phyloP scores from a whole-genome alignment of 2,113 vertebrate genomes.

The Plecturocebus donacophilus region DNA sequence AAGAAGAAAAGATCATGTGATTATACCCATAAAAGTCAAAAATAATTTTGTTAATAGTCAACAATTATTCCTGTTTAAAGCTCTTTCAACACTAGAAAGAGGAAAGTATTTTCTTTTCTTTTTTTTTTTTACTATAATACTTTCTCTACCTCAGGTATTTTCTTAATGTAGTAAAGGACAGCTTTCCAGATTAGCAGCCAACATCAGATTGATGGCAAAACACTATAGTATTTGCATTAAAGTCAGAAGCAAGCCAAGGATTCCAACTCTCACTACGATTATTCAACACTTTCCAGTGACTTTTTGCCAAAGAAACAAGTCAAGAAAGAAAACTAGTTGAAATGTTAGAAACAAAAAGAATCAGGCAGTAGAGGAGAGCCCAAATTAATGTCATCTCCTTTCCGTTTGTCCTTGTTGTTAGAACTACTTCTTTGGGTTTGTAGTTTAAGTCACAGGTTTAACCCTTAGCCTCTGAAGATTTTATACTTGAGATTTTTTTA shows the following conservation, averaged over 20 bases:
- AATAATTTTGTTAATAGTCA: constrained; percentile 36
- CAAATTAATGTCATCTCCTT: background rate
- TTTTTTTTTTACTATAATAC: no score
- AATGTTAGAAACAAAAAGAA: background rate
- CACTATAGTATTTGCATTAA: background rate
- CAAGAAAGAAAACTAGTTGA: background rate
- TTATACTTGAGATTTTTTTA: background rate
- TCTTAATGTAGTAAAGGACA: background rate
- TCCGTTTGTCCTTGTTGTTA: background rate
- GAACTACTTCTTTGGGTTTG: background rate
- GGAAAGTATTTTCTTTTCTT: background rate
- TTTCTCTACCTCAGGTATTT: background rate
- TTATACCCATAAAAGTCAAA: background rate
- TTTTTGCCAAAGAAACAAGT: constrained; percentile 24
- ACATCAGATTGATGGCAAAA: constrained; percentile 2
- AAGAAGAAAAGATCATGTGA: background rate
- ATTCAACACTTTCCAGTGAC: background rate
- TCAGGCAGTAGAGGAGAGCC: background rate
- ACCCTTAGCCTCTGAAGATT: background rate
- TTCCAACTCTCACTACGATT: background rate
- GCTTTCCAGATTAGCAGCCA: background rate
- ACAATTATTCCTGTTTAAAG: background rate
- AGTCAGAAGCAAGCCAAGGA: background rate
- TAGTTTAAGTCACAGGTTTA: background rate
- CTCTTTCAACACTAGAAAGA: background rate